Conservation (phyloP, 2,797 vertebrate genomes). For the Pseudochirops cupreus region DNA sequence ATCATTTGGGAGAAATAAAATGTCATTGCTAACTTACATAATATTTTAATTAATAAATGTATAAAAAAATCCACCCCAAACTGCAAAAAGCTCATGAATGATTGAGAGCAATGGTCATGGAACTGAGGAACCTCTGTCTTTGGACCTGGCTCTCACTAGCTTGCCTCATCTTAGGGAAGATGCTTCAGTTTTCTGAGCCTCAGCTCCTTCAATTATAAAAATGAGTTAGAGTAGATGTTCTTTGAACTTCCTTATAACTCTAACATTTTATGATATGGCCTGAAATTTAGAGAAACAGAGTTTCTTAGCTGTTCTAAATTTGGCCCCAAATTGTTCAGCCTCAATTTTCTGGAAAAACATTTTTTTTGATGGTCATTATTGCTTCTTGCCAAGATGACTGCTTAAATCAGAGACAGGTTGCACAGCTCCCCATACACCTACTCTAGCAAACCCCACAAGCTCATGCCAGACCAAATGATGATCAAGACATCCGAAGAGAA, state of each 20-base stretch:
- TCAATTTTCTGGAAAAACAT: neutral
- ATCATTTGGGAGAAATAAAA: neutral
- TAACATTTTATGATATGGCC: neutral
- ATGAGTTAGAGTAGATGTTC: neutral
- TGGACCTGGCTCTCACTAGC: neutral
- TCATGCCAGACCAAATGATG: neutral
- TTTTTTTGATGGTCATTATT: neutral
- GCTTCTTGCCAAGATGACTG: neutral
- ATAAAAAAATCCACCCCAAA: neutral
- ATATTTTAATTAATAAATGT: slow-evolving; percentile 7
- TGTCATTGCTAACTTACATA: neutral
- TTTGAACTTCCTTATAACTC: neutral
- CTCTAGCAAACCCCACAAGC: neutral
- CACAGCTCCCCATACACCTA: neutral
- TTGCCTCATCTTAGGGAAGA: neutral
- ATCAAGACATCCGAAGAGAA: neutral
- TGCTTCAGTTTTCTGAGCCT: neutral
- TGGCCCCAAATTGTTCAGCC: neutral
- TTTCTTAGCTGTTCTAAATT: neutral
- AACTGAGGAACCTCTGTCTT: neutral
- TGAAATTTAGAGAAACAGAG: neutral
- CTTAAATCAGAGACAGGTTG: neutral
- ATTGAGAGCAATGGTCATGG: neutral
- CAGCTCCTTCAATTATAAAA: neutral
- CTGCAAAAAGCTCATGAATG: neutral